A percentile compares a stretch with the other conserved stretches of the same genome.
phyloP scores from a whole-genome alignment of 2,113 vertebrate genomes.

The Trichomycterus rosablanca region DNA sequence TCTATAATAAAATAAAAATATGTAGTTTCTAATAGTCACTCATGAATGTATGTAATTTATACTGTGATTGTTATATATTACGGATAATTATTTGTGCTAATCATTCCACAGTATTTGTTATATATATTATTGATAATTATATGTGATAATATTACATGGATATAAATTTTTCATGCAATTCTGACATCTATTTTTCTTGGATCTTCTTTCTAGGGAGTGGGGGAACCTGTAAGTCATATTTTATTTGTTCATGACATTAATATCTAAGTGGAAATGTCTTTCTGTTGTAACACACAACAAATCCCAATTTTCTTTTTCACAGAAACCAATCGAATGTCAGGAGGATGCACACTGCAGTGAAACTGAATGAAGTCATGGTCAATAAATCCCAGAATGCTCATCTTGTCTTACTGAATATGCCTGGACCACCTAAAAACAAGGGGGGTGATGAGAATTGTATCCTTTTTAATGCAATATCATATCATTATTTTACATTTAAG shows the following conservation, averaged over 20 bases:
- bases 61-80: too few species aligned
- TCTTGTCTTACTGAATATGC: slow-evolving; percentile 94
- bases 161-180: too few species aligned
- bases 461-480: slow-evolving; percentile 57
- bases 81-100: too few species aligned
- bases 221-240: slow-evolving; percentile 86
- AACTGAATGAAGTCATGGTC: slow-evolving; percentile 83
- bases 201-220: slow-evolving; percentile 80
- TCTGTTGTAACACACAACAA: too few species aligned
- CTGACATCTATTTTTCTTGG: slow-evolving; percentile 51
- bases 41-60: too few species aligned
- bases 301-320: background rate
- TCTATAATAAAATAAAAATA: too few species aligned
- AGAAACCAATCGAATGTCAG: slow-evolving; percentile 92
- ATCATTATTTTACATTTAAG: too few species aligned
- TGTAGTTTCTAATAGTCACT: too few species aligned
- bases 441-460: slow-evolving; percentile 97
- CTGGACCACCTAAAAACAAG: slow-evolving; percentile 85
- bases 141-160: background rate
- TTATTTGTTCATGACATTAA: slow-evolving; percentile 8
- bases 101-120: too few species aligned
- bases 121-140: too few species aligned
- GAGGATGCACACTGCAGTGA: slow-evolving; percentile 95
- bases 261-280: background rate
- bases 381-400: slow-evolving; percentile 81